phyloP scores from a whole-genome alignment of 2,113 vertebrate genomes.

The Oreotrochilus melanogaster region DNA sequence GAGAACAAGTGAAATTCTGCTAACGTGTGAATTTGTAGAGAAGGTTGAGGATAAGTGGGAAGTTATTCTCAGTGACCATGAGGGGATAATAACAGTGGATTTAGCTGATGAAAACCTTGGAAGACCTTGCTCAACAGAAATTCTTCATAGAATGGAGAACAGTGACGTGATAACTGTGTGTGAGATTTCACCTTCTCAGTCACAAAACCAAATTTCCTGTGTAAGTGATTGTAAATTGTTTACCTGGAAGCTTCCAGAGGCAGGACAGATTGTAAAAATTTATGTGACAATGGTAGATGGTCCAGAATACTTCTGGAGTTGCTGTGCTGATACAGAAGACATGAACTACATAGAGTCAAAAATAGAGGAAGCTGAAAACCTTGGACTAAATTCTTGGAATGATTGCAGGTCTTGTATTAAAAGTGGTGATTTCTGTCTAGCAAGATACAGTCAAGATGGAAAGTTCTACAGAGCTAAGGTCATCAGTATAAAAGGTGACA shows the following conservation, averaged over 20 bases:
- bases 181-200: background rate
- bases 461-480: conserved; percentile 87
- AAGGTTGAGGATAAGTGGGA: conserved; percentile 83
- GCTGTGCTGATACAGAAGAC: conserved; percentile 70
- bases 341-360: conserved; percentile 77
- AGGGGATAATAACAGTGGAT: conserved; percentile 74
- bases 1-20: conserved; percentile 70
- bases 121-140: background rate
- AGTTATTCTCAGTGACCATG: conserved; percentile 82
- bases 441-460: conserved; percentile 81
- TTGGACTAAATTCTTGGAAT: background rate
- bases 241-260: conserved; percentile 72
- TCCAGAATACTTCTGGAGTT: conserved; percentile 90
- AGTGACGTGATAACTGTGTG: background rate
- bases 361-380: conserved; percentile 73
- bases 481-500: conserved; percentile 48
- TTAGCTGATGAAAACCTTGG: conserved; percentile 3
- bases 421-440: conserved; percentile 82
- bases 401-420: conserved; percentile 31
- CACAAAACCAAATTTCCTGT: background rate
- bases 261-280: conserved; percentile 76
- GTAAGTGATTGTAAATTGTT: conserved; percentile 29
- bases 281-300: conserved; percentile 78
- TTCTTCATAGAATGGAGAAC: background rate
- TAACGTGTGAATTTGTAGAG: conserved; percentile 85